These are phyloP conservation scores for Drosophila pruinosa DNA, from an alignment of 1,140 invertebrate genomes.

Conservation along the genomic window DNA sequence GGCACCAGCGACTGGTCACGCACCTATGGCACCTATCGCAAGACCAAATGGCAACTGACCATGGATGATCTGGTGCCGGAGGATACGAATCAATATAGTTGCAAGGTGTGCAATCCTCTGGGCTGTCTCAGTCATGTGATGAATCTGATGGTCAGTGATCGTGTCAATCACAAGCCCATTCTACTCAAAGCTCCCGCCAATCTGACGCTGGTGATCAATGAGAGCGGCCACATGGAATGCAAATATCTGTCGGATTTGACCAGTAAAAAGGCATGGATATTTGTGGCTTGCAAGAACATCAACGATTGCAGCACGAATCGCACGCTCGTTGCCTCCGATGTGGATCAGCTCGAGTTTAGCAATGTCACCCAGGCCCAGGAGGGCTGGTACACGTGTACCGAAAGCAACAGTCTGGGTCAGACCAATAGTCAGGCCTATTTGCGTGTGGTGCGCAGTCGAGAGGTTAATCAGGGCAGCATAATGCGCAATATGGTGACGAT, in stretches of 20 bases:
- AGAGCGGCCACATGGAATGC: constrained; percentile 67
- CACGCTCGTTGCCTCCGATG: constrained; percentile 38
- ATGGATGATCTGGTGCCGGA: constrained; percentile 89
- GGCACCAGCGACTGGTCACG: constrained; percentile 86
- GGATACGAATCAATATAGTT: constrained; percentile 94
- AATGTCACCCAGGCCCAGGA: constrained; percentile 94
- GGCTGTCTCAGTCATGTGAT: constrained; percentile 91
- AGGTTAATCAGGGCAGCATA: constrained; percentile 28
- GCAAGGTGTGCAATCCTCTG: constrained; percentile 90
- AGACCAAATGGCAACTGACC: constrained; percentile 87
- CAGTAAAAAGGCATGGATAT: constrained; percentile 68
- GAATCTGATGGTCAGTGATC: constrained; percentile 79
- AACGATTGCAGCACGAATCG: constrained; percentile 48
- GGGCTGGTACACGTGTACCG: constrained; percentile 97
- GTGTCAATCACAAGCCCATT: constrained; percentile 78
- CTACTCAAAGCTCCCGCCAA: constrained; percentile 54
- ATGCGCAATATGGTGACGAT: constrained; percentile 35
- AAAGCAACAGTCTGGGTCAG: constrained; percentile 91
- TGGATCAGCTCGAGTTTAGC: constrained; percentile 88
- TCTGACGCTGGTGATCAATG: constrained; percentile 61
- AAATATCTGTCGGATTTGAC: constrained; percentile 73
- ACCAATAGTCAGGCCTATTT: constrained; percentile 92
- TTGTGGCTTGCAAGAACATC: constrained; percentile 47
- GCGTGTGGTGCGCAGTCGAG: constrained; percentile 87
- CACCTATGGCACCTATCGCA: constrained; percentile 78